Percentiles rank a stretch among this genome's conserved stretches.
These are phyloP conservation scores for Brachypteracias leptosomus DNA, from an alignment of 2,113 vertebrate species.

Conservation along the genomic window DNA sequence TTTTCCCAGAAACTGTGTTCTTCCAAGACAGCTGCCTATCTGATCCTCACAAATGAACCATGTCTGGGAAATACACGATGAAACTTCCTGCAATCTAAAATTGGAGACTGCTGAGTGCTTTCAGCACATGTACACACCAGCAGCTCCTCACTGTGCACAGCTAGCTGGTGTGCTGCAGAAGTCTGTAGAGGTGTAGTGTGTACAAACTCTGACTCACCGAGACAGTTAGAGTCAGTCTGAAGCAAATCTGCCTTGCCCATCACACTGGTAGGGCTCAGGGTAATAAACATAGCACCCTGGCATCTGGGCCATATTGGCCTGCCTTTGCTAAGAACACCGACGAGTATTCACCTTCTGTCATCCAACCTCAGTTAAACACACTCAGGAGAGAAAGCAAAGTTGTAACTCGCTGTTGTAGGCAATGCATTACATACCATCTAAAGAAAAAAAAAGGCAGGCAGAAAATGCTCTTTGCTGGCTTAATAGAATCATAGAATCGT, in stretches of 20 bases:
- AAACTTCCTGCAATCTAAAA: neutral
- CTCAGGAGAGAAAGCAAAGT: neutral
- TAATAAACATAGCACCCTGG: neutral
- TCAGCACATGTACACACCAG: neutral
- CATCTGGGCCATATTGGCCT: neutral
- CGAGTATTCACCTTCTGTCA: neutral
- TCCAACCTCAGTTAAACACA: neutral
- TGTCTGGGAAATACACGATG: neutral
- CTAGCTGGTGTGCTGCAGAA: neutral
- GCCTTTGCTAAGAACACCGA: neutral
- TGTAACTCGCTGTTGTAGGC: neutral
- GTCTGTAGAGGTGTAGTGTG: neutral
- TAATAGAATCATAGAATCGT: too few species aligned
- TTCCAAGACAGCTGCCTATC: neutral
- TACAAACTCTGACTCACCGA: neutral
- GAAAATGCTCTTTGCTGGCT: neutral
- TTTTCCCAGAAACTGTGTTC: neutral
- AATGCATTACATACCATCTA: neutral
- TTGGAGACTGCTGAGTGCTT: neutral
- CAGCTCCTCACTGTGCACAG: neutral
- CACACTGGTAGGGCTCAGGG: neutral
- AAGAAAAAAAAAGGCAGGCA: neutral
- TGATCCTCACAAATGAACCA: neutral
- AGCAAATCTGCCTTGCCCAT: neutral
- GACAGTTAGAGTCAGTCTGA: neutral